phyloP scores from a whole-genome alignment of 2,797 vertebrate species.

The Pogoniulus pusillus region DNA sequence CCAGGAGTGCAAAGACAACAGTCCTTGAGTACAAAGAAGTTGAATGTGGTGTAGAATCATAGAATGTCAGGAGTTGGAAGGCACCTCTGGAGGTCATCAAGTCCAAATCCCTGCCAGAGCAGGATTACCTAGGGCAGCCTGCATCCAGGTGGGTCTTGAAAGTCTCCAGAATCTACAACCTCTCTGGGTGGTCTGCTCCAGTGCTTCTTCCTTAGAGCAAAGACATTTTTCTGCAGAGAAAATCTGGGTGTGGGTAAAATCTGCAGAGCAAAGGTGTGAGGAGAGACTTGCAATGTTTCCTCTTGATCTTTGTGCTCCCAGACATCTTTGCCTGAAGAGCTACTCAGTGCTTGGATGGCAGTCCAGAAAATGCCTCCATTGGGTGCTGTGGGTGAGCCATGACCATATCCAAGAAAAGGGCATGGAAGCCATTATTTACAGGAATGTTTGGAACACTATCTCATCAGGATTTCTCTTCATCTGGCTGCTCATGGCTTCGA shows the following conservation, averaged over 20 bases:
- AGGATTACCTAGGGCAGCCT: no score
- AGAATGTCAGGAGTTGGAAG: no score
- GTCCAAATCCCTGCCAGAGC: no score
- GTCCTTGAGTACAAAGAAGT: background rate
- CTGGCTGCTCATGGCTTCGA: background rate
- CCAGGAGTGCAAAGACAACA: fast-evolving
- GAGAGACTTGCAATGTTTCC: background rate
- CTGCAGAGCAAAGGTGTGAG: background rate
- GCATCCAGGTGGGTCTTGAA: no score
- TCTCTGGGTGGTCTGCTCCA: no score
- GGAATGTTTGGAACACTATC: background rate
- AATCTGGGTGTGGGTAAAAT: background rate
- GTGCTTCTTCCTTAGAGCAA: no score
- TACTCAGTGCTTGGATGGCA: background rate
- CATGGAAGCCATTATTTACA: background rate
- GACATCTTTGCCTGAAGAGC: background rate
- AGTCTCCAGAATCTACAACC: no score
- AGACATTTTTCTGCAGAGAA: no score
- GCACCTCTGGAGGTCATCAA: no score
- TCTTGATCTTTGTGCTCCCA: background rate
- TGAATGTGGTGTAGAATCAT: background rate
- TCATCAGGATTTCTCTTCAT: background rate
- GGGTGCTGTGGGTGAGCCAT: background rate
- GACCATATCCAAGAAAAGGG: background rate
- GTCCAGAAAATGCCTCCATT: background rate